Evolutionary conservation across 92 coral and sea anemone genomes (phyloP).

Genomic region (Virgularia gustaviana): DNA sequence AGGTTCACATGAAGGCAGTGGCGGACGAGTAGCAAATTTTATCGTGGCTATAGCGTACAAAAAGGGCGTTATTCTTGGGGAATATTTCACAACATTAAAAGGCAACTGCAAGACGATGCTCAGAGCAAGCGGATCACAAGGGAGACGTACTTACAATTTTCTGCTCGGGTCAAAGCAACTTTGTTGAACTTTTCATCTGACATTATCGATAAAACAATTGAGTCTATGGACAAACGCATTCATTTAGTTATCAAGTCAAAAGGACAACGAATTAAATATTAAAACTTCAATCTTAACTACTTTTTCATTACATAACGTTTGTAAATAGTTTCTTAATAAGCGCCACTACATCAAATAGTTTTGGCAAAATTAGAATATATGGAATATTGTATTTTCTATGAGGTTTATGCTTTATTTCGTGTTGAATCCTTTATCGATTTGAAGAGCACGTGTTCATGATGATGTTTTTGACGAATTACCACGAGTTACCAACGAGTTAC

Average conservation of each 20-base stretch:
- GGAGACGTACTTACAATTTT: slow-evolving; percentile 12
- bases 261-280: slow-evolving; percentile 23
- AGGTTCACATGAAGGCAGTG: neutral
- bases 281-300: too few relatives aligned
- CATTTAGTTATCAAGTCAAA: slow-evolving; percentile 17
- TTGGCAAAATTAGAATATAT: neutral
- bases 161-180: slow-evolving; percentile 9
- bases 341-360: neutral
- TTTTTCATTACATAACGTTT: too few relatives aligned
- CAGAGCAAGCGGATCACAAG: slow-evolving; percentile 15
- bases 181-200: neutral
- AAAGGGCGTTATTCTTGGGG: slow-evolving; percentile 11
- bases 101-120: slow-evolving; percentile 24
- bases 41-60: slow-evolving; percentile 11
- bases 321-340: too few relatives aligned
- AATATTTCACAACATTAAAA: neutral
- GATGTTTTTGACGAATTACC: neutral
- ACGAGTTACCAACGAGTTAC: neutral
- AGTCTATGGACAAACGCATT: slow-evolving; percentile 6
- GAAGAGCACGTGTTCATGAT: neutral
- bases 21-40: neutral
- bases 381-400: neutral
- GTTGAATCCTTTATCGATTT: neutral
- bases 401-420: neutral
- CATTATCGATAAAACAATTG: slow-evolving; percentile 13